phyloP scores from a whole-genome alignment of 2,888 invertebrate species.

The Dryomyza anilis region DNA sequence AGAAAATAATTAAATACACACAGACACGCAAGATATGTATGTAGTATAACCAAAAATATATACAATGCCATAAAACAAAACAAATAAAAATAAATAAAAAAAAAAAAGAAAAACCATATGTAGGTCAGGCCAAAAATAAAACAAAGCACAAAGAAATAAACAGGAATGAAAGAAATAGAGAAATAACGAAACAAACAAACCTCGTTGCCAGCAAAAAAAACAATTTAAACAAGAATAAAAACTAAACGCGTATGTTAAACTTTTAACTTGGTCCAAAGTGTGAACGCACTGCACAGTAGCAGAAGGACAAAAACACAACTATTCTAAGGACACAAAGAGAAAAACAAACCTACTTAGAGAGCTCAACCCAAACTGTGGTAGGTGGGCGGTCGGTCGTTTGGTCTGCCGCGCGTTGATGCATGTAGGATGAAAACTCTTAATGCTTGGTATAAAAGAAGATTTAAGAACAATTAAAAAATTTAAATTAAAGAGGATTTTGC shows the following conservation, averaged over 20 bases:
- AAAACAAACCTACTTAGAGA: no score
- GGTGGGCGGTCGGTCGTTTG: no score
- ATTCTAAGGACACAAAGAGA: no score
- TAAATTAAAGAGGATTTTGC: no score
- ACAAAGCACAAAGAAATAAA: neutral
- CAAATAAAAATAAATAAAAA: conserved; percentile 1
- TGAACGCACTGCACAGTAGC: neutral
- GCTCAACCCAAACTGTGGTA: no score
- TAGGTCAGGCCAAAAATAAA: conserved; percentile 50
- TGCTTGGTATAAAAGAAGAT: neutral
- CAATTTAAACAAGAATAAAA: neutral
- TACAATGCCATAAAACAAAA: neutral
- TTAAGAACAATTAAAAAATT: neutral
- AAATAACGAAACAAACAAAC: neutral
- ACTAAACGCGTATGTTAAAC: neutral
- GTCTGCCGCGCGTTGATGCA: no score
- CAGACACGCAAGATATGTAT: no score
- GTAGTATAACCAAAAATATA: neutral
- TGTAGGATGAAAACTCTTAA: neutral
- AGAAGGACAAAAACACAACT: no score
- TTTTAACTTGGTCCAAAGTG: neutral
- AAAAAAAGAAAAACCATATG: conserved; percentile 33
- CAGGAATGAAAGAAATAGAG: neutral
- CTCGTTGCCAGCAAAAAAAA: neutral
- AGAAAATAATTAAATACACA: no score